A percentile compares a stretch with the other conserved stretches of the same genome.
Conservation (phyloP, 2,888 invertebrate species). For the Phyllotreta striolata region DNA sequence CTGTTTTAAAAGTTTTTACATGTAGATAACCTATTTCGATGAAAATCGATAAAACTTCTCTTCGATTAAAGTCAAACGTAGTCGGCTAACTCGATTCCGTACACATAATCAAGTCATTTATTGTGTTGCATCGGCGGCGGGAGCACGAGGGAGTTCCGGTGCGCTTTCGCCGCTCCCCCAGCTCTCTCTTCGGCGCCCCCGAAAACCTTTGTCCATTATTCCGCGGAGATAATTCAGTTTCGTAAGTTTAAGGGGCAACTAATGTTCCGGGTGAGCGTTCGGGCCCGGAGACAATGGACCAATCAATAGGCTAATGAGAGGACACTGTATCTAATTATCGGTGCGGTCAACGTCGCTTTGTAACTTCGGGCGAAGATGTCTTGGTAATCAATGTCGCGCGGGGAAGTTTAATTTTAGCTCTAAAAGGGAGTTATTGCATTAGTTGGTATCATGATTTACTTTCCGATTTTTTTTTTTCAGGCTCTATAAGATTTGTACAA, state of each 20-base stretch:
- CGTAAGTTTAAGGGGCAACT: constrained; percentile 54
- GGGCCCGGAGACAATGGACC: constrained; percentile 60
- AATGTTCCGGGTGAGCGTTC: constrained; percentile 51
- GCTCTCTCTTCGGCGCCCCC: constrained; percentile 39
- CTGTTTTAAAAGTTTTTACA: too few species aligned
- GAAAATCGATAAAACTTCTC: constrained; percentile 22
- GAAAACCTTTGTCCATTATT: constrained; percentile 59
- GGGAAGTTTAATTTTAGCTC: not conserved
- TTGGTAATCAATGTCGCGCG: not conserved
- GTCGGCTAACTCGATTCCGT: constrained; percentile 37
- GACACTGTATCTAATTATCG: constrained; percentile 59
- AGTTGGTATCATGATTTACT: not conserved
- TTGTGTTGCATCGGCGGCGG: constrained; percentile 42
- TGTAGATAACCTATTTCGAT: not conserved
- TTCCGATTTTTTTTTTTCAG: too few species aligned
- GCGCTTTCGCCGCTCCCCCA: constrained; percentile 41
- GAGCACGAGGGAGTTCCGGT: constrained; percentile 15
- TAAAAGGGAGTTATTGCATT: too few species aligned
- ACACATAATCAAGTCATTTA: constrained; percentile 47
- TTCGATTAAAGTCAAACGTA: constrained; percentile 32
- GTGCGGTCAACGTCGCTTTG: constrained; percentile 47
- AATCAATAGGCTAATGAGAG: constrained; percentile 65
- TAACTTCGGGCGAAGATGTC: constrained; percentile 21
- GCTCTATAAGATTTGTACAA: too few species aligned
- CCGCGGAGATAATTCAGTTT: constrained; percentile 56